A percentile compares a stretch with the other conserved stretches of the same genome.
phyloP scores from a whole-genome alignment of 2,113 vertebrate genomes.

The Pseudopipra pipra region DNA sequence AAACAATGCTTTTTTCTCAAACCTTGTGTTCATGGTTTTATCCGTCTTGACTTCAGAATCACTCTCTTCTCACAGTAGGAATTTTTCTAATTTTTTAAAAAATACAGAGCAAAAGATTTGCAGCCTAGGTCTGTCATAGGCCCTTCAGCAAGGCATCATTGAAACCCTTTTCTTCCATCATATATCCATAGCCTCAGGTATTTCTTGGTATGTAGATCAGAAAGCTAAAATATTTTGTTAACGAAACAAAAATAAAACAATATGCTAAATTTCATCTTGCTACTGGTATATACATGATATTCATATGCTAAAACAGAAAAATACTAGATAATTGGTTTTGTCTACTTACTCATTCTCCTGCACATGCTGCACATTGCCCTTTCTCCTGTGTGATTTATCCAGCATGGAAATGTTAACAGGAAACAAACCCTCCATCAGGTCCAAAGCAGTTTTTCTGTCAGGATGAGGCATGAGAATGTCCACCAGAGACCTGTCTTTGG shows the following conservation, averaged over 20 bases:
- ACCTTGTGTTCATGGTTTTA: neutral
- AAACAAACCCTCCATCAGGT: slow-evolving; percentile 90
- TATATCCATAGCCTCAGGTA: neutral
- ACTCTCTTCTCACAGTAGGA: neutral
- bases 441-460: slow-evolving; percentile 81
- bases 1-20: neutral
- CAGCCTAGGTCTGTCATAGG: neutral
- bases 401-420: slow-evolving; percentile 79
- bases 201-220: neutral
- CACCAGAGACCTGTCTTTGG: slow-evolving; percentile 81
- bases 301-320: neutral
- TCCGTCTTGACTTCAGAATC: neutral
- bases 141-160: neutral
- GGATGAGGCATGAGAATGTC: slow-evolving; percentile 77
- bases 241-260: neutral
- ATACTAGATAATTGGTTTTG: neutral
- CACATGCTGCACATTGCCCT: neutral
- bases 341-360: slow-evolving; percentile 25
- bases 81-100: neutral
- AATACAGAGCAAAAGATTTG: neutral
- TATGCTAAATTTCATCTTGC: neutral
- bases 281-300: fast-evolving
- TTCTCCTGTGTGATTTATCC: slow-evolving; percentile 61
- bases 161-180: neutral
- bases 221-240: neutral